A percentile compares a stretch with the other conserved stretches of the same genome.
phyloP scores from a whole-genome alignment of 1,140 invertebrate genomes.

The Leptinotarsa undecemlineata region DNA sequence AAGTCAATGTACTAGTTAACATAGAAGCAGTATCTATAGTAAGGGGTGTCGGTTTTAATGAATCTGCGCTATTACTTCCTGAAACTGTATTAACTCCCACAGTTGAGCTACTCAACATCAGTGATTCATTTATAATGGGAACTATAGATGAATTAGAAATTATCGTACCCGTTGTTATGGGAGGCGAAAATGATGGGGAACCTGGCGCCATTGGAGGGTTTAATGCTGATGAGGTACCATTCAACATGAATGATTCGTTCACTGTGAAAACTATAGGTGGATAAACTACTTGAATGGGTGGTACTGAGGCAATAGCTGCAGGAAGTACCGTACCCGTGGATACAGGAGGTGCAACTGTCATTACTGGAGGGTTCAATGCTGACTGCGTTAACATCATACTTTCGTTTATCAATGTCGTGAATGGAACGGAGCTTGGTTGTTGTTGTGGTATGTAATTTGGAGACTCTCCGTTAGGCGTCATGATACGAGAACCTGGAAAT shows the following conservation, averaged over 20 bases:
- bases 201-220: conserved; percentile 1
- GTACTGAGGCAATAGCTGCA: neutral
- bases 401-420: too few species aligned
- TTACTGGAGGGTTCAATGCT: too few species aligned
- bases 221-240: neutral
- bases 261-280: neutral
- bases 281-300: neutral
- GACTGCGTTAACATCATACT: too few species aligned
- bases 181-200: neutral
- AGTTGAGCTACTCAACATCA: neutral
- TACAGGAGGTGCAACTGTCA: too few species aligned
- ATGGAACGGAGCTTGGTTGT: too few species aligned
- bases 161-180: neutral
- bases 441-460: too few species aligned
- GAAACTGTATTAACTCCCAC: neutral
- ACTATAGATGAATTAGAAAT: neutral
- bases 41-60: neutral
- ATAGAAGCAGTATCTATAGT: neutral
- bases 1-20: neutral
- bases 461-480: too few species aligned
- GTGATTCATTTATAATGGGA: neutral
- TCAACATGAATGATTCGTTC: neutral
- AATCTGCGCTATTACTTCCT: neutral
- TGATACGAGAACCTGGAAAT: too few species aligned
- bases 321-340: too few species aligned